A percentile compares a stretch with the other conserved stretches of the same genome.
phyloP scores from a whole-genome alignment of 1,140 invertebrate species.

The Maconellicoccus hirsutus region DNA sequence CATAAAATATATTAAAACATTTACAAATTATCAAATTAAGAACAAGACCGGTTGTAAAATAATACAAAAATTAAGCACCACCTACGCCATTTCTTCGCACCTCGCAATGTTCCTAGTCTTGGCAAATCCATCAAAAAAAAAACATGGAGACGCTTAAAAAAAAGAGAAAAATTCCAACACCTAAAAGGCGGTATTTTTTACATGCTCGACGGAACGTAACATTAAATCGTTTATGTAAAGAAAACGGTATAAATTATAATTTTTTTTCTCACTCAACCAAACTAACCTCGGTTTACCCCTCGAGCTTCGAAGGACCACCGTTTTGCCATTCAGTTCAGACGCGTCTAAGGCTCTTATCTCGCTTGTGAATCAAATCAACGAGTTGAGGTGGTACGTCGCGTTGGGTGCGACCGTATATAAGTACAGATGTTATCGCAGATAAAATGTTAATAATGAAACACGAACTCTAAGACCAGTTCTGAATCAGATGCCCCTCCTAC shows the following conservation, averaged over 20 bases:
- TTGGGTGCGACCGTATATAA: conserved; percentile 19
- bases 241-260: background rate
- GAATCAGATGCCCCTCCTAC: conserved; percentile 17
- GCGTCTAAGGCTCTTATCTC: conserved; percentile 10
- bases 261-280: background rate
- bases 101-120: too few relatives aligned
- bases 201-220: background rate
- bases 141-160: background rate
- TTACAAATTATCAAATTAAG: too few relatives aligned
- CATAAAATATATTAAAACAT: too few relatives aligned
- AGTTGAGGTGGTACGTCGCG: conserved; percentile 17
- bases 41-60: too few relatives aligned
- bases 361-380: conserved; percentile 17
- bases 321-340: background rate
- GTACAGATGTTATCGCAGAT: conserved; percentile 17
- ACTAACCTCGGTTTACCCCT: background rate
- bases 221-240: background rate
- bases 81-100: too few relatives aligned
- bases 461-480: conserved; percentile 19
- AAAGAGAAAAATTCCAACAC: background rate
- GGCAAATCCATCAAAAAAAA: too few relatives aligned
- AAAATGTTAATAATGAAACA: conserved; percentile 21
- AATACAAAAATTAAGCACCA: too few relatives aligned
- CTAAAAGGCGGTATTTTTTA: background rate
- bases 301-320: background rate